These are phyloP conservation scores for Phodopus roborovskii DNA, from an alignment of 2,113 vertebrate species.

Conservation along the genomic window DNA sequence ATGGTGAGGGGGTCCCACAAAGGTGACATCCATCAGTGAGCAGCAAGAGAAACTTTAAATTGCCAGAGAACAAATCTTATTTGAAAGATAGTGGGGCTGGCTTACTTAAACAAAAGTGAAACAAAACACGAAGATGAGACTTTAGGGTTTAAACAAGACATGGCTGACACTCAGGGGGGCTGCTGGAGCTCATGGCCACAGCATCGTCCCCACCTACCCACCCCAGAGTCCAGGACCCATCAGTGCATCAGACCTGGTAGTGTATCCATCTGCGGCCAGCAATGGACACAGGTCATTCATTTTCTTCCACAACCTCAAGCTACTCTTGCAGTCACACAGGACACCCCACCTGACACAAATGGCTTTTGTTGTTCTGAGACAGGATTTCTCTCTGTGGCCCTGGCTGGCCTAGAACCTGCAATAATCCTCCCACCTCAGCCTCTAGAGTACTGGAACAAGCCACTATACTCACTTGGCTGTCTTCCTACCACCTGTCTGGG, in stretches of 20 bases:
- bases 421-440: neutral
- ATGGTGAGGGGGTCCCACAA: neutral
- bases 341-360: neutral
- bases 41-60: constrained; percentile 48
- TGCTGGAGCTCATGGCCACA: neutral
- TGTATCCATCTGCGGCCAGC: neutral
- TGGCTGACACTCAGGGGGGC: neutral
- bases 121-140: neutral
- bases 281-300: neutral
- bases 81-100: constrained; percentile 68
- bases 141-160: neutral
- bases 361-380: neutral
- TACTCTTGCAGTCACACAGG: neutral
- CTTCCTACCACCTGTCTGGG: neutral
- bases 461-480: neutral
- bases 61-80: constrained; percentile 69
- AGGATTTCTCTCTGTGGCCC: too few species aligned
- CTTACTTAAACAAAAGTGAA: neutral
- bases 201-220: too few species aligned
- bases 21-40: constrained; percentile 32
- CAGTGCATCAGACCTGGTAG: neutral
- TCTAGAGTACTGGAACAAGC: neutral
- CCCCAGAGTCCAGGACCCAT: neutral
- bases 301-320: neutral
- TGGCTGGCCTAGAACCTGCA: neutral